phyloP scores from a whole-genome alignment of 2,888 invertebrate genomes.

The Anarsia innoxiella region DNA sequence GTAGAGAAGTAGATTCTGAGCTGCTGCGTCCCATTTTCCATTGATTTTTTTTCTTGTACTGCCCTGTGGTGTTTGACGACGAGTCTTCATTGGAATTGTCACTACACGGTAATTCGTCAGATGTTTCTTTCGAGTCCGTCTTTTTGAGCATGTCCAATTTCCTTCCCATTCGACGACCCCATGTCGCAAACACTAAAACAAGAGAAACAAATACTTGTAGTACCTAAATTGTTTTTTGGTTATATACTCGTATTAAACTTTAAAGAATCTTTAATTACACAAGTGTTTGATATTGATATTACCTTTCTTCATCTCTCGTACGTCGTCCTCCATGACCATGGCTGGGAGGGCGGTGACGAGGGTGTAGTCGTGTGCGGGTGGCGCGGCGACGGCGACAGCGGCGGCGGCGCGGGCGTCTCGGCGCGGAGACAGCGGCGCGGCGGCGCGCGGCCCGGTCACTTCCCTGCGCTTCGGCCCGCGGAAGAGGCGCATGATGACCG shows the following conservation, averaged over 20 bases:
- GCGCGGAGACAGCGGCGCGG: constrained; percentile 59
- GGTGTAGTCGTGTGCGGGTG: constrained; percentile 76
- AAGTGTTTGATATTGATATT: constrained; percentile 7
- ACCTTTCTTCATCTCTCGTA: constrained; percentile 77
- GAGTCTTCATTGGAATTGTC: too few relatives aligned
- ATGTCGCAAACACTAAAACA: constrained; percentile 78
- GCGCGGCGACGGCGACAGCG: constrained; percentile 58
- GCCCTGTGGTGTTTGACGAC: constrained; percentile 45
- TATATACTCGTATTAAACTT: not conserved
- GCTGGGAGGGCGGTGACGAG: constrained; percentile 86
- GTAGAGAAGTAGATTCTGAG: constrained; percentile 62
- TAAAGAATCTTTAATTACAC: too few relatives aligned
- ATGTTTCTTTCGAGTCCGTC: constrained; percentile 76
- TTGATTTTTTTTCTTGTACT: constrained; percentile 73
- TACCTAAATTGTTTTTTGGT: too few relatives aligned
- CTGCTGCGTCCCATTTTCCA: constrained; percentile 76
- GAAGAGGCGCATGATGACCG: constrained; percentile 78
- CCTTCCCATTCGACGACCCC: constrained; percentile 87
- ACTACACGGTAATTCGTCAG: constrained; percentile 27
- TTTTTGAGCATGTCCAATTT: constrained; percentile 84
- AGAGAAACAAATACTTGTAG: constrained; percentile 1
- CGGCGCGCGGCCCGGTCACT: constrained; percentile 73
- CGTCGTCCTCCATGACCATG: constrained; percentile 83
- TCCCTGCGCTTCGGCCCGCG: constrained; percentile 79
- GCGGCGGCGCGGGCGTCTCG: constrained; percentile 47